Evolutionary conservation across 2,113 vertebrate genomes (phyloP), one percentile per base, ranked within the genome.

Genomic region (Phyllostomus hastatus): DNA sequence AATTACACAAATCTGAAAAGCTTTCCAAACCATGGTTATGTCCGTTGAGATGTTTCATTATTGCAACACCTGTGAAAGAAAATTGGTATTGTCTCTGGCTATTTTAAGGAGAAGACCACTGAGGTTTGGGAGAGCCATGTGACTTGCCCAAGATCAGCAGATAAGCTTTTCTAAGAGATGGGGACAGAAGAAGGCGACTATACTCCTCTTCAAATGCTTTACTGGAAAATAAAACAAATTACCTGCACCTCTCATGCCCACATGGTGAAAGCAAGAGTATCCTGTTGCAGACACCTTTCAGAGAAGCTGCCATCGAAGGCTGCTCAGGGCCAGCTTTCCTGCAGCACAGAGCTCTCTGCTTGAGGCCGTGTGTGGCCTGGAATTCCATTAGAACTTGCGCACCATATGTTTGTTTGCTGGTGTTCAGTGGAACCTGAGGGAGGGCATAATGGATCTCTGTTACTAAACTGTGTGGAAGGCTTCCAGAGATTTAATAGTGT

Each of bases 401-500:
- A 46, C 67, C 33, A 76, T 83, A 86, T 52, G 64, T 9, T 35
- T 38, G 19, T 91, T 97, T 96, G 92, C 72, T 97, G 86, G 86
- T 79, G 20, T 70, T 97, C 57, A 41, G 0, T 83, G 94, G 91
- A 96, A 97, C 92, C 90, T 93, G 91, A 94, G 75, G 96, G 94
- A 95, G 90, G 15, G n/a, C 4, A 0, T 72, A 66, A 79, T 89
- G 95, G 72, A 84, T 97, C 91, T 70, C 4, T 0, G 1, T 75
- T 88, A 61, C 66, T 86, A 28, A 88, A 95, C 66, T 50, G 20
- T 28, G 91, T 0, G 0, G 70, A 41, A 59, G 46, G 0, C 89
- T 97, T 97, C 94, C 98, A 94, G 96, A 97, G 85, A 91, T 50
- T 67, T 89, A 43, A 57, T 96, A 2, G 75, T 20, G 52, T 90